Percentiles rank a stretch among this genome's conserved stretches.
Evolutionary conservation across 2,113 vertebrate genomes (phyloP).

Genomic region (Eublepharis macularius): DNA sequence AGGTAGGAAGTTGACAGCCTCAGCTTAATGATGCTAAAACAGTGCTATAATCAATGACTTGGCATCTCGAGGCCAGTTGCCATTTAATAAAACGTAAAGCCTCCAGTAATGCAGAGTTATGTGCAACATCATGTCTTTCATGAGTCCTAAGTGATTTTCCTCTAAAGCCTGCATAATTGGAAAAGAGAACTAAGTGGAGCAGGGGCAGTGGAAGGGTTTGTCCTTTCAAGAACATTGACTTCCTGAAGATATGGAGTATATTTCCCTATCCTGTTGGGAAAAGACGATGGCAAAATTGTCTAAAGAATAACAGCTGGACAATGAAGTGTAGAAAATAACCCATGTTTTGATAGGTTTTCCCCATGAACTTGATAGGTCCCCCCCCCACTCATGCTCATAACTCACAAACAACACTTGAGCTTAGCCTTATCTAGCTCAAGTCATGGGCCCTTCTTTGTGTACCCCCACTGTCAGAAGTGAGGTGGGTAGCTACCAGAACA

Average conservation of each 20-base stretch:
- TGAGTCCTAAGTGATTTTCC: conserved; percentile 4
- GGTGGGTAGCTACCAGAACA: too few relatives aligned
- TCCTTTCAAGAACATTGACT: background rate
- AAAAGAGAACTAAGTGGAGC: background rate
- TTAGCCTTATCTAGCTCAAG: too few relatives aligned
- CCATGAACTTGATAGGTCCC: background rate
- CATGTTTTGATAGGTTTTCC: background rate
- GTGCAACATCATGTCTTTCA: conserved; percentile 1
- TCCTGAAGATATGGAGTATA: background rate
- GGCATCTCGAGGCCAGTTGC: background rate
- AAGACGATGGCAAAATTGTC: background rate
- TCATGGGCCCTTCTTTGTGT: too few relatives aligned
- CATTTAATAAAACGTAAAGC: conserved; percentile 3
- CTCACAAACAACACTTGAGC: too few relatives aligned
- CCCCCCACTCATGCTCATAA: too few relatives aligned
- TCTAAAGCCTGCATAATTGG: conserved; percentile 2
- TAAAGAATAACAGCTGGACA: background rate
- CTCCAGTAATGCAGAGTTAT: background rate
- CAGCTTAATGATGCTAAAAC: background rate
- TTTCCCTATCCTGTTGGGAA: background rate
- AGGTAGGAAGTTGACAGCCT: conserved; percentile 1
- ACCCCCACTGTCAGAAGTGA: too few relatives aligned
- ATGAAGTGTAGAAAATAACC: too few relatives aligned
- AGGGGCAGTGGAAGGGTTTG: background rate
- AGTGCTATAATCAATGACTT: background rate